phyloP scores from a whole-genome alignment of 2,797 vertebrate species.

The Chrosomus eos region DNA sequence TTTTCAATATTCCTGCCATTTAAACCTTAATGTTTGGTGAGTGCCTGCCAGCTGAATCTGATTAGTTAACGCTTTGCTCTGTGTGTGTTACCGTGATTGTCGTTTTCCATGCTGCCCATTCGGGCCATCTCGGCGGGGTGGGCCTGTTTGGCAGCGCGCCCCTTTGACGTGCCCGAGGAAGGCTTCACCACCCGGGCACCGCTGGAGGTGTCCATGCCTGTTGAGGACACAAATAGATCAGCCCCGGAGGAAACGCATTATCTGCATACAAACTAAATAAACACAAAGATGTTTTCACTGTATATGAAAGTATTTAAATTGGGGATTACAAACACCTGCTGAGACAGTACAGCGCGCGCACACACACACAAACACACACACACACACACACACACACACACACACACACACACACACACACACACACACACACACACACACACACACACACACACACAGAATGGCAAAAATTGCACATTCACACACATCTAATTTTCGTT shows the following conservation, averaged over 20 bases:
- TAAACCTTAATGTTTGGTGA: neutral
- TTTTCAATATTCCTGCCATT: neutral
- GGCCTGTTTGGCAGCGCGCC: conserved; percentile 74
- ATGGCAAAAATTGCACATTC: conserved; percentile 5
- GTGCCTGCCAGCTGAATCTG: neutral
- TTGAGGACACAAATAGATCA: conserved; percentile 59
- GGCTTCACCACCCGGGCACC: conserved; percentile 77
- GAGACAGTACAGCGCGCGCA: neutral
- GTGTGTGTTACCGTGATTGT: conserved; percentile 74
- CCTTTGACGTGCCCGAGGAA: conserved; percentile 74
- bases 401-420: conserved; percentile 8
- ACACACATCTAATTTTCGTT: conserved; percentile 13
- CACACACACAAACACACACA: too few species aligned
- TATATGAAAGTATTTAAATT: conserved; percentile 1
- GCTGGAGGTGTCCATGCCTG: conserved; percentile 81
- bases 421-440: neutral
- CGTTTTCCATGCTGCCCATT: conserved; percentile 73
- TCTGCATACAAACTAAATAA: conserved; percentile 1
- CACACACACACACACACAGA: neutral
- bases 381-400: neutral
- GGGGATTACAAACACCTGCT: conserved; percentile 2
- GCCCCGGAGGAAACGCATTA: neutral
- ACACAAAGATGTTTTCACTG: conserved; percentile 1
- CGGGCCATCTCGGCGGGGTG: conserved; percentile 73
- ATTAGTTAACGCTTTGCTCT: neutral